Base-by-base conservation (phyloP, 2,113 vertebrate species). In the Entelurus aequoreus region DNA sequence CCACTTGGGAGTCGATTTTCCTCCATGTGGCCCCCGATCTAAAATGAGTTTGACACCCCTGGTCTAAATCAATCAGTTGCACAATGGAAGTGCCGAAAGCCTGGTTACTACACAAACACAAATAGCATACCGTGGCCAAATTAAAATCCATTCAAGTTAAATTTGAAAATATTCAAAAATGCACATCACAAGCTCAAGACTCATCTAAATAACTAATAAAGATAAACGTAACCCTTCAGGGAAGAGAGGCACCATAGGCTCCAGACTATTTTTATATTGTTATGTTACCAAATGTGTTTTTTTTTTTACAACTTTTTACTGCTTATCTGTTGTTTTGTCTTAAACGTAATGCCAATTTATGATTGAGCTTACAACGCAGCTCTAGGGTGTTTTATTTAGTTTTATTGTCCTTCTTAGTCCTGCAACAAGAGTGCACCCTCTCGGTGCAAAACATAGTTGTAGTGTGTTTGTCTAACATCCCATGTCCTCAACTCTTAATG, bases 181-280 rank as follows among this genome's bases (percentile, higher is more conserved):
- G 54, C 4, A 60, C 16, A 64, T 51, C 62, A 61, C 10, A 50
- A 46, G 6, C 14, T 16, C 1, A 3, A 52, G 42, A 8, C 6
- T 63, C n/a, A 66, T 14, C 38, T 54, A n/a, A 68, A 42, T 16
- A 54, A 65, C 60, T 55, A 8, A 47, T 48, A 48, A 8, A 37
- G 15, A 54, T 38, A 36, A 36, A 38, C 1, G 48, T n/a, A 68
- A 62, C 65, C 47, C 42, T 2, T 40, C 82, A 80, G 79, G 69
- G 16, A 84, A 83, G 70, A 72, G 77, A 82, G 73, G 74, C 73
- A 28, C 21, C 76, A 64, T 78, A 36, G 63, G 28, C 54, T 56
- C 37, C 54, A 56, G 54, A 56, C 37, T 16, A 36, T 28, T 15
- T 54, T 54, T 54, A 6, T 16, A 11, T 42, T 56, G 40, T 19